These are phyloP conservation scores for Aeoliscus strigatus DNA, from an alignment of 2,797 vertebrate genomes.

Conservation along the genomic window DNA sequence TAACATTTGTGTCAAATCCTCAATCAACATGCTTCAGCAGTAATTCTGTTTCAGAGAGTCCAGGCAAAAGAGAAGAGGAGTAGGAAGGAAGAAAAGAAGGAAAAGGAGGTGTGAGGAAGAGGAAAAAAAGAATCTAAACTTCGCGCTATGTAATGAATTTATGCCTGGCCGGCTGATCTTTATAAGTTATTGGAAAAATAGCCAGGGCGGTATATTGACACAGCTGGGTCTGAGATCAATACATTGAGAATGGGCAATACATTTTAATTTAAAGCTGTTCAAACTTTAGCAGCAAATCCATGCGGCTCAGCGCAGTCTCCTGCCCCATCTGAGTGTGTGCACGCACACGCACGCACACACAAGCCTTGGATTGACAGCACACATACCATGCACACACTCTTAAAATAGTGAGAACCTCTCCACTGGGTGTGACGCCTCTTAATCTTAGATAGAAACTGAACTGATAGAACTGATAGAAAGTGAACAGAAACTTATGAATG, in stretches of 20 bases:
- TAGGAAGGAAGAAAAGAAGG: slow-evolving; percentile 16
- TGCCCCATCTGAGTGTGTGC: slow-evolving; percentile 43
- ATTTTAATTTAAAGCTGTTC: slow-evolving; percentile 99
- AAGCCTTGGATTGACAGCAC: slow-evolving; percentile 12
- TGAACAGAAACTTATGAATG: too few relatives aligned
- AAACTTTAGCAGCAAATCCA: slow-evolving; percentile 95
- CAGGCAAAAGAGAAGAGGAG: slow-evolving; percentile 1
- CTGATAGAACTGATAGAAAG: too few relatives aligned
- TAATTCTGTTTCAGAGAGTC: too few relatives aligned
- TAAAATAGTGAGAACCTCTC: too few relatives aligned
- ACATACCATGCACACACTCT: too few relatives aligned
- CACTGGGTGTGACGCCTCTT: too few relatives aligned
- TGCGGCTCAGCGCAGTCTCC: slow-evolving; percentile 78
- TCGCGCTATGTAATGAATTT: slow-evolving; percentile 81
- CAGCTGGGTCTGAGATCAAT: slow-evolving; percentile 91
- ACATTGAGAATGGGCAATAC: slow-evolving; percentile 95
- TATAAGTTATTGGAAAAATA: slow-evolving; percentile 97
- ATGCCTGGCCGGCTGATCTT: slow-evolving; percentile 83
- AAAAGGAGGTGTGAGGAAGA: slow-evolving; percentile 29
- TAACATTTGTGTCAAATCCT: too few relatives aligned
- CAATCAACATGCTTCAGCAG: too few relatives aligned
- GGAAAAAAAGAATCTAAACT: slow-evolving; percentile 63
- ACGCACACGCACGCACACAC: slow-evolving; percentile 9
- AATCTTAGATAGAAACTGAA: too few relatives aligned
- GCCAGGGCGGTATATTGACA: slow-evolving; percentile 93